Evolutionary conservation across 2,797 vertebrate species (phyloP), one percentile per base, ranked within the genome.

Genomic region (Coregonus sp.): DNA sequence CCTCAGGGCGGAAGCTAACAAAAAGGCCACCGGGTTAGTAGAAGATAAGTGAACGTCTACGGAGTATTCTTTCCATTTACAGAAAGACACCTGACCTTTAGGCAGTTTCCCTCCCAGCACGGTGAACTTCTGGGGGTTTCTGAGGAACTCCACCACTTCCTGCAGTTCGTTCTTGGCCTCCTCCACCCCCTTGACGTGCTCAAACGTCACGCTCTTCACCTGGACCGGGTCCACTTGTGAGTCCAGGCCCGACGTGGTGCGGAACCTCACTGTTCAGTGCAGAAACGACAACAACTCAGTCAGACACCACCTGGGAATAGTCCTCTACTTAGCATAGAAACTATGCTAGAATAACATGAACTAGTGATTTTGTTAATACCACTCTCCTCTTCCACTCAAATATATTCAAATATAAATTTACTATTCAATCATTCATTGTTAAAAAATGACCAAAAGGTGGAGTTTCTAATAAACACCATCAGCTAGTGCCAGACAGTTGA

Each of bases 181-280:
- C 80, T 99, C 97, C 47, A 97, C 97, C 78, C 98, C 98, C 92
- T 99, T 99, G 35, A 99, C 97, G 0, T 99, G 96, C 37, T 99
- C 97, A 50, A 99, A 99, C 2, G 97, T 99, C 84, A 99, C 96
- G 78, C 98, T 98, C 94, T 99, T 99, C 96, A 99, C 82, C 84
- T 98, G 96, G 81, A 97, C 85, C 72, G 98, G 97, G 91, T 98
- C 97, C 76, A 99, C 93, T 5, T 96, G 95, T 20, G 96, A 96
- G 95, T 98, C 97, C 80, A 99, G 94, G 16, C 97, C 95, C 33
- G 97, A 95, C 0, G 96, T 95, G 86, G 97, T 96, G 85, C 97
- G 95, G 90, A 99, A 99, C 71, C 97, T 95, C 80, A 98, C 98
- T 99, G 94, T 99, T 99, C 20, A 98, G 98, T 20, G 52, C 56